These are phyloP conservation scores for Thamnaconus septentrionalis DNA, from an alignment of 2,113 vertebrate species.

Conservation along the genomic window DNA sequence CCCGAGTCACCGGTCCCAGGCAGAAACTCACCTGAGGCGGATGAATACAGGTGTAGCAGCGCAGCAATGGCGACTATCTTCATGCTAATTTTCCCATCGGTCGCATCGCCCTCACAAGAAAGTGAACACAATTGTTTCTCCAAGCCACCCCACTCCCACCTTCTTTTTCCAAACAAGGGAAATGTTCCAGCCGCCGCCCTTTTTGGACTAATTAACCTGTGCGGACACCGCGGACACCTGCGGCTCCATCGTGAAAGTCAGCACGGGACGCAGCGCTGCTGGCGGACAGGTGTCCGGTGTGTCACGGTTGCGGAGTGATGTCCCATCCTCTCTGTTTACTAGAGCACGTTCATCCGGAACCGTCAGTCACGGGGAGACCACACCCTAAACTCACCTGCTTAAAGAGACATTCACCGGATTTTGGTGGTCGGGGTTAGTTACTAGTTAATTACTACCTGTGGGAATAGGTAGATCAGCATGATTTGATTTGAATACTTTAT, in stretches of 20 bases:
- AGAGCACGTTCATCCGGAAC: slow-evolving; percentile 47
- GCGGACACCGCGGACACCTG: slow-evolving; percentile 2
- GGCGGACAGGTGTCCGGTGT: too few species aligned
- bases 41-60: slow-evolving; percentile 38
- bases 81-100: slow-evolving; percentile 35
- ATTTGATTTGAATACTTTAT: too few species aligned
- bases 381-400: slow-evolving; percentile 66
- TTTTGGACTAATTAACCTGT: slow-evolving; percentile 38
- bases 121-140: slow-evolving; percentile 9
- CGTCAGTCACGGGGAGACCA: slow-evolving; percentile 33
- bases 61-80: slow-evolving; percentile 1
- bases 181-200: too few species aligned
- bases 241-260: slow-evolving; percentile 14
- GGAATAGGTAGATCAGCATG: too few species aligned
- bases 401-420: slow-evolving; percentile 50
- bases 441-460: too few species aligned
- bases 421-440: too few species aligned
- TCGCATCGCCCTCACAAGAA: slow-evolving; percentile 35
- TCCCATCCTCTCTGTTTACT: slow-evolving; percentile 41
- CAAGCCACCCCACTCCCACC: slow-evolving; percentile 32
- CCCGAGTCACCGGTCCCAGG: slow-evolving; percentile 1
- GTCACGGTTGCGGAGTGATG: too few species aligned
- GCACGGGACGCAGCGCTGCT: background rate
- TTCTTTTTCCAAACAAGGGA: too few species aligned
- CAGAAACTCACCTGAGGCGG: slow-evolving; percentile 50